Percentiles rank a stretch among this genome's conserved stretches.
These are phyloP conservation scores for Vireo griseus DNA, from an alignment of 2,797 vertebrate species.

Conservation along the genomic window DNA sequence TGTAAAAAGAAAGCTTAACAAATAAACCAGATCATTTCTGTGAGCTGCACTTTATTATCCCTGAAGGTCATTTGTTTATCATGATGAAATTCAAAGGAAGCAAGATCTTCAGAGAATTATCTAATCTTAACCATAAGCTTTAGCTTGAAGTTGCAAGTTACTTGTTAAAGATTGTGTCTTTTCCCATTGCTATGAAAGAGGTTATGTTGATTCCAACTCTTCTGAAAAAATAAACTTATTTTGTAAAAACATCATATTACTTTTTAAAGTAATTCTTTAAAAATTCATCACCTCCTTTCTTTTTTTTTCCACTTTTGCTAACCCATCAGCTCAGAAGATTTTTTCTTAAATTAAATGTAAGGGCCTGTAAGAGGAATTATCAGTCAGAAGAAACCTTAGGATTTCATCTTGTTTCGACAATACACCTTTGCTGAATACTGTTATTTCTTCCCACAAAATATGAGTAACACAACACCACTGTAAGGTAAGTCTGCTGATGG, in stretches of 20 bases:
- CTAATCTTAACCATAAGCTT: background rate
- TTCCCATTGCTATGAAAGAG: background rate
- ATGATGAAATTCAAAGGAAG: background rate
- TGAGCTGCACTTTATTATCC: background rate
- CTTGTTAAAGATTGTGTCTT: background rate
- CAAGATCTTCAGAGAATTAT: background rate
- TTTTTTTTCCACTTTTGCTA: background rate
- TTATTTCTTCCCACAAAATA: background rate
- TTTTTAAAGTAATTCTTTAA: background rate
- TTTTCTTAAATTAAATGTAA: background rate
- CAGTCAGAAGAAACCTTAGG: background rate
- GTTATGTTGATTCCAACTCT: background rate
- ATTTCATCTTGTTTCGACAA: background rate
- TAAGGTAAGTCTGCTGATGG: background rate
- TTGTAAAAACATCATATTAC: background rate
- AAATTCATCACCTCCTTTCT: background rate
- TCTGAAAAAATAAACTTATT: background rate
- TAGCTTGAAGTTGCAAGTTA: background rate
- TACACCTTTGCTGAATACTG: background rate
- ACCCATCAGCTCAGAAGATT: background rate
- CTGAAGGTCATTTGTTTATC: background rate
- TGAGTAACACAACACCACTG: background rate
- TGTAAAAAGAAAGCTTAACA: background rate
- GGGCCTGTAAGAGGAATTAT: background rate
- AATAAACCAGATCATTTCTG: background rate